Percentiles rank a stretch among this genome's conserved stretches.
phyloP scores from a whole-genome alignment of 2,113 vertebrate genomes.

The Hippocampus guttulatus region DNA sequence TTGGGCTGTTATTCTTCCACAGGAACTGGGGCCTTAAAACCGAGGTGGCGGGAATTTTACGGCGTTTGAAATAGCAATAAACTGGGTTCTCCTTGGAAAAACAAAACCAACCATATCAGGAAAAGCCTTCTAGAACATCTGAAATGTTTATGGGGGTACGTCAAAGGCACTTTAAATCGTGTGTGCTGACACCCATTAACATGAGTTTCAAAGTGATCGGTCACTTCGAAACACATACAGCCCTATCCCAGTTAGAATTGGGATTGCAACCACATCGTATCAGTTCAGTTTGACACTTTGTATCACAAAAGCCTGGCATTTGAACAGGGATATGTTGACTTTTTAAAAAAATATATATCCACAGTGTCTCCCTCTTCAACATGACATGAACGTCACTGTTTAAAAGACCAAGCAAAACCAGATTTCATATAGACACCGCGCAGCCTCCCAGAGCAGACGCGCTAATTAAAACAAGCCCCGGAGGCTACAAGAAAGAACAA shows the following conservation, averaged over 20 bases:
- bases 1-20: neutral
- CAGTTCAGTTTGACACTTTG: too few relatives aligned
- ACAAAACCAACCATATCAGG: neutral
- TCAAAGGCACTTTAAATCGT: neutral
- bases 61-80: neutral
- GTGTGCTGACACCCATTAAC: neutral
- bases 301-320: neutral
- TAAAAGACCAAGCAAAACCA: constrained; percentile 20
- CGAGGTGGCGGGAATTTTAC: neutral
- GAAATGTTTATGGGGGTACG: neutral
- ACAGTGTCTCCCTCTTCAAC: neutral
- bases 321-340: neutral
- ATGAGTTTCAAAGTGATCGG: neutral
- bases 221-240: neutral
- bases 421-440: constrained; percentile 4
- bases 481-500: constrained; percentile 46
- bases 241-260: neutral
- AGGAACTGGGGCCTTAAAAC: neutral
- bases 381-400: neutral
- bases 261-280: neutral
- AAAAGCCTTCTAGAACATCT: neutral
- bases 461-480: constrained; percentile 50
- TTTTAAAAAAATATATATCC: neutral
- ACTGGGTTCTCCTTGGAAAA: neutral
- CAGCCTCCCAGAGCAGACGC: constrained; percentile 9